Conservation (phyloP, 2,113 vertebrate species). For the Chaenocephalus aceratus region DNA sequence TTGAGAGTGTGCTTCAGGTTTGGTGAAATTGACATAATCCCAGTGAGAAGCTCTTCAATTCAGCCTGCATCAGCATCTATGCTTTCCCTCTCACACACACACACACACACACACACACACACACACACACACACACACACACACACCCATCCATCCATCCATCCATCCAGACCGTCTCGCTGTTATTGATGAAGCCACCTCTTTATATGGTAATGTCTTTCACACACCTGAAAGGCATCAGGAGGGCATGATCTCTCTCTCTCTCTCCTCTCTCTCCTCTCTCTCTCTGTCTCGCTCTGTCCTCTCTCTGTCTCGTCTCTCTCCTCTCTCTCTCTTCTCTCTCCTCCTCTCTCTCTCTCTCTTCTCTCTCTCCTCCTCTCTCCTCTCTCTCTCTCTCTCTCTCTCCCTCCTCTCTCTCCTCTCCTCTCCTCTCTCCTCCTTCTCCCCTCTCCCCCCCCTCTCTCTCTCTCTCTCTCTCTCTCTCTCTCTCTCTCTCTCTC, state of each 20-base stretch:
- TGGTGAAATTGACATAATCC: slow-evolving; percentile 46
- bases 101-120: slow-evolving; percentile 42
- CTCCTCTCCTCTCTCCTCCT: too few relatives aligned
- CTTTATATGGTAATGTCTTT: slow-evolving; percentile 86
- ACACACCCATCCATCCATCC: slow-evolving; percentile 56
- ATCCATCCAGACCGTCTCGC: slow-evolving; percentile 72
- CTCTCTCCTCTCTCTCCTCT: too few relatives aligned
- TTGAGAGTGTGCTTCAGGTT: neutral
- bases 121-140: slow-evolving; percentile 29
- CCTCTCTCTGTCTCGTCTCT: too few relatives aligned
- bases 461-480: too few relatives aligned
- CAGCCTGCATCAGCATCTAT: slow-evolving; percentile 74
- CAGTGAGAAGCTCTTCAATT: slow-evolving; percentile 64
- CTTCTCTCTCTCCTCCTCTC: too few relatives aligned
- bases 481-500: too few relatives aligned
- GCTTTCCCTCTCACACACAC: slow-evolving; percentile 60
- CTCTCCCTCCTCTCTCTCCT: too few relatives aligned
- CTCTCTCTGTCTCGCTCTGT: too few relatives aligned
- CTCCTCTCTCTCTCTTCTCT: too few relatives aligned
- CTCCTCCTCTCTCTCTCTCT: too few relatives aligned
- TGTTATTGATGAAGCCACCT: slow-evolving; percentile 79
- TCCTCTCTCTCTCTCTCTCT: too few relatives aligned
- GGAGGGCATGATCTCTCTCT: slow-evolving; percentile 64
- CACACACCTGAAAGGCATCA: slow-evolving; percentile 81
- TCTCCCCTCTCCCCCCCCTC: too few relatives aligned